phyloP scores from a whole-genome alignment of 2,888 invertebrate species.

The Teinopalpus imperialis region DNA sequence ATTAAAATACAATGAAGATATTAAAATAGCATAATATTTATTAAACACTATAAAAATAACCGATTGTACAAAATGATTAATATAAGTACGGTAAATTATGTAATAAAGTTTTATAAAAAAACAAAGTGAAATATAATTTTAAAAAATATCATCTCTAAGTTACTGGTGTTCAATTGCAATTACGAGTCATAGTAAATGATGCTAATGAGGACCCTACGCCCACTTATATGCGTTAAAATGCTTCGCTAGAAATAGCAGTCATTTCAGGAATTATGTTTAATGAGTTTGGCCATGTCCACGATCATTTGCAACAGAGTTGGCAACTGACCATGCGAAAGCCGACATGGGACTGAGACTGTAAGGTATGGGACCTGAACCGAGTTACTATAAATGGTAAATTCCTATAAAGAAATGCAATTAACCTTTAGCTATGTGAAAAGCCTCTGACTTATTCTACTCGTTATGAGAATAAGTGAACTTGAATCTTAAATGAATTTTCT shows the following conservation, averaged over 20 bases:
- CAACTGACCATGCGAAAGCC: constrained; percentile 10
- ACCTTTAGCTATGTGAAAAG: constrained; percentile 1
- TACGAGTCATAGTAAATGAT: constrained; percentile 5
- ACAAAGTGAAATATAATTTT: background rate
- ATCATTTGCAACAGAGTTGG: constrained; percentile 17
- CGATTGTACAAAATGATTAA: too few species aligned
- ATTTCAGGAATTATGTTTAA: constrained; percentile 18
- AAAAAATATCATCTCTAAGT: constrained; percentile 8
- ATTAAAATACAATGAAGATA: too few species aligned
- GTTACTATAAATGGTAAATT: constrained; percentile 15
- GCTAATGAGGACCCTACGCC: constrained; percentile 10
- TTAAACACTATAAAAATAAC: too few species aligned
- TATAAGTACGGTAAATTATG: too few species aligned
- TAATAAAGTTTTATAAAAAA: too few species aligned
- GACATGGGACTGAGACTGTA: constrained; percentile 1
- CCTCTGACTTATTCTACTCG: constrained; percentile 5
- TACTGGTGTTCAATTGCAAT: background rate
- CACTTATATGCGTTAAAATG: constrained; percentile 16
- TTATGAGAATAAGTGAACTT: constrained; percentile 6
- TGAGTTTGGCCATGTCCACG: constrained; percentile 1
- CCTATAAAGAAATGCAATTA: constrained; percentile 7
- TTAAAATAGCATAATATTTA: too few species aligned
- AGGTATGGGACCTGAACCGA: constrained; percentile 11
- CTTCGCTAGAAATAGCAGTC: background rate
- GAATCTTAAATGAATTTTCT: constrained; percentile 1